Evolutionary conservation across 1,140 invertebrate species (phyloP).

Genomic region (Temnothorax curvispinosus): DNA sequence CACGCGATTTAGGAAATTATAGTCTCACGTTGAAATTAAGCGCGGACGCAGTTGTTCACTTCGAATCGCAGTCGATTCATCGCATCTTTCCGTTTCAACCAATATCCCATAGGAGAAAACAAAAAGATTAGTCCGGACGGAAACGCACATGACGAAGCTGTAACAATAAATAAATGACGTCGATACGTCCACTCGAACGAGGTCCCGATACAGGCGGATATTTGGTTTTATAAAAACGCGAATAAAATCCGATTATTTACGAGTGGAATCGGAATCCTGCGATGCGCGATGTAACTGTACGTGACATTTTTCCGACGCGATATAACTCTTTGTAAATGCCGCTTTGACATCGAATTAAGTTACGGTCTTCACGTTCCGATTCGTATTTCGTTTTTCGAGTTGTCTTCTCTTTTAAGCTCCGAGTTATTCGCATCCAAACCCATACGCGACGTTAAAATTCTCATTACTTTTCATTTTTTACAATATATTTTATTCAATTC

Average conservation of each 20-base stretch:
- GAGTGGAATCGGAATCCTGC: slow-evolving; percentile 42
- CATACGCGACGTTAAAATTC: neutral
- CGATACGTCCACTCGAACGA: slow-evolving; percentile 29
- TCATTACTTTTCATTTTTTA: neutral
- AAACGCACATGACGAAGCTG: slow-evolving; percentile 23
- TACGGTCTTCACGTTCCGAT: slow-evolving; percentile 26
- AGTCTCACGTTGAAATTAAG: slow-evolving; percentile 15
- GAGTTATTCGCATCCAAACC: neutral
- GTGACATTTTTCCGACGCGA: slow-evolving; percentile 54
- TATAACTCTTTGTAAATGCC: slow-evolving; percentile 53
- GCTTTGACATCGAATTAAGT: slow-evolving; percentile 55
- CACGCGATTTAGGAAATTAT: slow-evolving; percentile 1
- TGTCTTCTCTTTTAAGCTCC: slow-evolving; percentile 12
- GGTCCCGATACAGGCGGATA: slow-evolving; percentile 27
- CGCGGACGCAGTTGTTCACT: neutral
- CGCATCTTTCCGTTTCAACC: neutral
- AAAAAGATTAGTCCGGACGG: neutral
- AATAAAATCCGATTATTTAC: slow-evolving; percentile 63
- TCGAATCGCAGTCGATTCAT: neutral
- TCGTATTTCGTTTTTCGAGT: slow-evolving; percentile 28
- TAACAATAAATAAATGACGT: slow-evolving; percentile 52
- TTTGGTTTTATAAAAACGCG: slow-evolving; percentile 55
- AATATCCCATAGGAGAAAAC: neutral
- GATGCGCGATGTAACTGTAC: slow-evolving; percentile 34
- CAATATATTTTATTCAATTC: slow-evolving; percentile 9